Conservation (phyloP, 2,113 vertebrate species). For the Seriola aureovittata region DNA sequence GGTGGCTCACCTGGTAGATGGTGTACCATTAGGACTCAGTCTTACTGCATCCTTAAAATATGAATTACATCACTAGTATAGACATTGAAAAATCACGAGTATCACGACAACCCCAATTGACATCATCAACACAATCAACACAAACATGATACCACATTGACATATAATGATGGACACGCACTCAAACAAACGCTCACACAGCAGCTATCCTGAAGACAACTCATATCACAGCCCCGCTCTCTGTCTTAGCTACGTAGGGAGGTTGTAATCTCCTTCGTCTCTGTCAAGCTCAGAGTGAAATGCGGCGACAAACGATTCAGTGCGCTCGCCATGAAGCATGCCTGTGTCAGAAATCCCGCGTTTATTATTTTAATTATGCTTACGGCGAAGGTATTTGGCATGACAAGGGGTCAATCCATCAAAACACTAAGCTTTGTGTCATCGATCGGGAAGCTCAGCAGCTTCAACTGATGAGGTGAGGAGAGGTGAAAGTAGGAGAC, state of each 20-base stretch:
- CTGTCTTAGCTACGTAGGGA: slow-evolving; percentile 42
- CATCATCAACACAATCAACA: background rate
- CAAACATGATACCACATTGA: background rate
- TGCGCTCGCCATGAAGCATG: slow-evolving; percentile 26
- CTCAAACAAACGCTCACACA: slow-evolving; percentile 13
- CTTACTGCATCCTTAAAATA: too few relatives aligned
- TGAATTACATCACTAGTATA: too few relatives aligned
- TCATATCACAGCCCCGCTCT: slow-evolving; percentile 47
- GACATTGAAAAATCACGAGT: too few relatives aligned
- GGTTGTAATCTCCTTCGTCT: slow-evolving; percentile 43
- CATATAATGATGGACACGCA: background rate
- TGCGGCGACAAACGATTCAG: slow-evolving; percentile 1
- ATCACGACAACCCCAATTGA: too few relatives aligned
- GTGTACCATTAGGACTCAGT: too few relatives aligned
- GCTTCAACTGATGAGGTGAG: slow-evolving; percentile 24
- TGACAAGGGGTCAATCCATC: slow-evolving; percentile 45
- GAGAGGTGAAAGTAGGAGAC: slow-evolving; percentile 31
- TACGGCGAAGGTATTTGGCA: slow-evolving; percentile 34
- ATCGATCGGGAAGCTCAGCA: slow-evolving; percentile 12
- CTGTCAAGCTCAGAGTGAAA: slow-evolving; percentile 44
- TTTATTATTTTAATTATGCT: slow-evolving; percentile 52
- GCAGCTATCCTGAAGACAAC: slow-evolving; percentile 31
- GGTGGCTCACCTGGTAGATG: too few relatives aligned
- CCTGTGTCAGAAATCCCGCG: slow-evolving; percentile 42
- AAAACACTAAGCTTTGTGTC: slow-evolving; percentile 14